phyloP scores from a whole-genome alignment of 1,140 invertebrate genomes.

The Aleiodes sp. region DNA sequence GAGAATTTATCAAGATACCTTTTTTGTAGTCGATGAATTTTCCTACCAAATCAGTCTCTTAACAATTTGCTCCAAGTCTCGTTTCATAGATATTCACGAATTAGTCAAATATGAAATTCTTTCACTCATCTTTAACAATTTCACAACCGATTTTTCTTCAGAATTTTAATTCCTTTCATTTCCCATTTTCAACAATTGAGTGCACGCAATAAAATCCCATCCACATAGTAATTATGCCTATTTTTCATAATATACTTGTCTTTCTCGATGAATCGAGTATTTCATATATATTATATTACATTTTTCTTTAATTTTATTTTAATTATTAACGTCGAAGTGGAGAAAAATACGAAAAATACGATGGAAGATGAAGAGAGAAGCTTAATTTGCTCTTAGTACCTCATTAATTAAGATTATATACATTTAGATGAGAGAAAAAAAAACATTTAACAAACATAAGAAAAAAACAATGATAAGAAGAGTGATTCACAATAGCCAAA shows the following conservation, averaged over 20 bases:
- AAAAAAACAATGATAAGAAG: neutral
- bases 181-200: neutral
- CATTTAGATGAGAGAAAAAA: too few relatives aligned
- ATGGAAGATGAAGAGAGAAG: constrained; percentile 15
- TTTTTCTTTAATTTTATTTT: neutral
- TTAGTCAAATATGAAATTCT: neutral
- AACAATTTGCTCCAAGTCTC: too few relatives aligned
- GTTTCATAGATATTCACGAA: too few relatives aligned
- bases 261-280: neutral
- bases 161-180: neutral
- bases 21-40: too few relatives aligned
- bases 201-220: neutral
- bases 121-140: neutral
- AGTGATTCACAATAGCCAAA: neutral
- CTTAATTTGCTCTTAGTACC: constrained; percentile 10
- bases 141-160: neutral
- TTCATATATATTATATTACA: constrained; percentile 10
- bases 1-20: too few relatives aligned
- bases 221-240: neutral
- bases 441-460: constrained; percentile 1
- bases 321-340: too few relatives aligned
- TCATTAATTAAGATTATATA: neutral
- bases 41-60: too few relatives aligned
- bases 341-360: constrained; percentile 1
- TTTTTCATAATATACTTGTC: neutral